phyloP scores from a whole-genome alignment of 2,113 vertebrate species.

The Percopsis transmontana region DNA sequence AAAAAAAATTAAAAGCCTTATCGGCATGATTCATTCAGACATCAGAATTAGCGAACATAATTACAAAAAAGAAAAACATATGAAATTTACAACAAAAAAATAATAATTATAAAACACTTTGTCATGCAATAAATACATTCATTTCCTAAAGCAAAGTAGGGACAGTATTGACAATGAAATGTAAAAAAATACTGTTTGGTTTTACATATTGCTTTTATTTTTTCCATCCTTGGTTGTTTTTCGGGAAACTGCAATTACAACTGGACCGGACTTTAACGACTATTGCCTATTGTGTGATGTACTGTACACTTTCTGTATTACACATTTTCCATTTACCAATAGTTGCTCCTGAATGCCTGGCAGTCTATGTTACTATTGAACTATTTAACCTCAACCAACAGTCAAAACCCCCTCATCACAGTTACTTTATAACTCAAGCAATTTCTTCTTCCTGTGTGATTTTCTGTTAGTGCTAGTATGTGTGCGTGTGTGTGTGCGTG shows the following conservation, averaged over 20 bases:
- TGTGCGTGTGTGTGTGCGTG: slow-evolving; percentile 6
- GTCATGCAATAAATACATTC: slow-evolving; percentile 88
- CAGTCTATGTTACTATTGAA: slow-evolving; percentile 40
- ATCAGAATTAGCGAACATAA: slow-evolving; percentile 66
- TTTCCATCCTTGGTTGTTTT: slow-evolving; percentile 37
- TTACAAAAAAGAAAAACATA: slow-evolving; percentile 68
- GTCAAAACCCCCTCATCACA: not conserved
- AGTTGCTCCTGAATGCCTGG: slow-evolving; percentile 42
- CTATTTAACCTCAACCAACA: slow-evolving; percentile 47
- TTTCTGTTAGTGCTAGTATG: not conserved
- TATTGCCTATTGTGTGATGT: slow-evolving; percentile 1
- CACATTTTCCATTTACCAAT: slow-evolving; percentile 22
- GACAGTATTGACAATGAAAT: slow-evolving; percentile 71
- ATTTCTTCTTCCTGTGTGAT: slow-evolving; percentile 18
- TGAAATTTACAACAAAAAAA: slow-evolving; percentile 76
- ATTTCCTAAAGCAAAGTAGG: slow-evolving; percentile 77
- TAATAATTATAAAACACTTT: slow-evolving; percentile 76
- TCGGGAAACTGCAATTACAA: not conserved
- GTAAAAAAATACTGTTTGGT: slow-evolving; percentile 75
- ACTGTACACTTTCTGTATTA: slow-evolving; percentile 27
- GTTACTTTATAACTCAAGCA: slow-evolving; percentile 23
- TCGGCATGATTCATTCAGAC: slow-evolving; percentile 71
- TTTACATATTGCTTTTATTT: slow-evolving; percentile 70
- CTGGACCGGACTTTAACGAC: slow-evolving; percentile 1
- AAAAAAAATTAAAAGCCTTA: slow-evolving; percentile 78